Base-by-base conservation (phyloP, 2,113 vertebrate genomes). In the Cygnus atratus region DNA sequence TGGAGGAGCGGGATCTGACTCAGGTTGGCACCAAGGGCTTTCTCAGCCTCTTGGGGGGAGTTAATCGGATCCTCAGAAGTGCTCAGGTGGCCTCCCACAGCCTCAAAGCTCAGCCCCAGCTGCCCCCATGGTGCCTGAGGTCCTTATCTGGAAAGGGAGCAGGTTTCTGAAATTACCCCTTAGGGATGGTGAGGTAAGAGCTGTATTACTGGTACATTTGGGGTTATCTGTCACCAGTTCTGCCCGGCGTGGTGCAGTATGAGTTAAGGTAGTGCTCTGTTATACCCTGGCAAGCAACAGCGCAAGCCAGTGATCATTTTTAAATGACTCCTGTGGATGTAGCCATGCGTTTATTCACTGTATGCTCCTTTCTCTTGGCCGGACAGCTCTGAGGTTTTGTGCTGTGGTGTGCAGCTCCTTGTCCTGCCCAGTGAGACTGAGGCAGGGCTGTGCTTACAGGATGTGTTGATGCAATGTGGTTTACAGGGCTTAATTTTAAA, bases 261-360 rank as follows among this genome's bases (percentile, higher is more conserved):
- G 24, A 52, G 14, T 46, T 72, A 37, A 54, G 13, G 28, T 13
- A 48, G 16, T 19, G 17, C 67, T 26, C 44, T 44, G 33, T 25
- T 16, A 29, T 24, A 18, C 44, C n/a, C 33, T 19, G 33, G 15
- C 46, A 48, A 50, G 18, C 24, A n/a, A 15, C 12, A 20, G 37
- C 48, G 59, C 16, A 52, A 57, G 9, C 26, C 6, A 21, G 6
- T 41, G 4, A 35, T 35, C 8, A 20, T 58, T 72, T 3, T 7
- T 6, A 25, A 55, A 22, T 6, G 18, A 29, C 33, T 59, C 41
- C 22, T 25, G 14, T 24, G 33, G 24, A 31, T 39, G 46, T 70
- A 3, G 1, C 3, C 0, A 3, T n/a, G 29, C 3, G 2, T 48
- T 50, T 84, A 41, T 26, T 57, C 11, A 3, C 3, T 74, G 67